Base-by-base conservation (phyloP, 1,140 invertebrate species). In the Drosophila mojavensis region DNA sequence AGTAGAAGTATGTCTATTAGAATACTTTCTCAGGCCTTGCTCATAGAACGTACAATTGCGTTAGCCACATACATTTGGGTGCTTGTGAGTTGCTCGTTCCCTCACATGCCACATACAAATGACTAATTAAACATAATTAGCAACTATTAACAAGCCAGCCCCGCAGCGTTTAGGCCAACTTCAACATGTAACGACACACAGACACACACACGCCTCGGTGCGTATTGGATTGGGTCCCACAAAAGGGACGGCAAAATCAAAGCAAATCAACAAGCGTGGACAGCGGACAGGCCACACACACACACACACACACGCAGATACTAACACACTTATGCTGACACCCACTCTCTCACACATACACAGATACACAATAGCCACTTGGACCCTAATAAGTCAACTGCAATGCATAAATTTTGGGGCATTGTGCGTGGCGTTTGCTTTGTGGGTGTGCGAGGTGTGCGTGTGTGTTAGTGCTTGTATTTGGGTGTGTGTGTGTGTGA, bases 91-190 rank as follows among this genome's bases (percentile, higher is more conserved):
- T 13, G 4, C 53, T 56, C 24, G n/a, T 41, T 17, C 28, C 39
- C n/a, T 48, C 45, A 20, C 51, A 51, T 74, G 56, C 51, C 53
- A 24, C 56, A 51, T 61, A 45, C 47, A 50, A 72, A 70, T 83
- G 81, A 80, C 75, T 85, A 84, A 80, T 84, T 84, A 85, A 85
- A 81, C 81, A 85, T 85, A 80, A 84, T 84, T 84, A 84, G 81
- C 73, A 77, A 80, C 81, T 73, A 84, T 84, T 84, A 84, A 84
- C 60, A 48, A 79, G 55, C 64, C 56, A 36, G 36, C 33, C 33
- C 4, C 33, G 2, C 48, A 7, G 28, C n/a, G 53, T 2, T 41
- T 17, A 1, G 24, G 26, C 15, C 33, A 11, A n/a, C n/a, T n/a
- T n/a, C n/a, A n/a, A n/a, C n/a, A n/a, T n/a, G n/a, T n/a, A n/a